Evolutionary conservation across 2,888 invertebrate species (phyloP).

Genomic region (Polymixis lichenea): DNA sequence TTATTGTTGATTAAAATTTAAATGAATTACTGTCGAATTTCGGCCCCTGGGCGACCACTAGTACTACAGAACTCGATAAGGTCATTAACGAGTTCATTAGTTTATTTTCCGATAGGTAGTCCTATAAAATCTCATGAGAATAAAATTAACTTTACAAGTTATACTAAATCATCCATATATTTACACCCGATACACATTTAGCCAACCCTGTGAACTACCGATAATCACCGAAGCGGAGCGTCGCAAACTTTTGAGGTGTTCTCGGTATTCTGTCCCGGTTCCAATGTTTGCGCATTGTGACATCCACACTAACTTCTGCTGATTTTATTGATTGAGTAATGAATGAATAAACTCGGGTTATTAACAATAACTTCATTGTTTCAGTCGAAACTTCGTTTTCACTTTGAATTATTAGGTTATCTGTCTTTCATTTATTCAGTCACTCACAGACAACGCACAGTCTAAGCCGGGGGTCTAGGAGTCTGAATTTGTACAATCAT

Average conservation of each 20-base stretch:
- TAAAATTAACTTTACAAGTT: background rate
- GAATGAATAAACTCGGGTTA: background rate
- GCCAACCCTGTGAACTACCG: constrained; percentile 55
- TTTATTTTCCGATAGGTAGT: too few relatives aligned
- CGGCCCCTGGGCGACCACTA: too few relatives aligned
- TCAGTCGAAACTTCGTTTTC: background rate
- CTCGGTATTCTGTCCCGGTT: constrained; percentile 45
- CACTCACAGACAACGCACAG: too few relatives aligned
- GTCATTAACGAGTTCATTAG: too few relatives aligned
- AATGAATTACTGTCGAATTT: too few relatives aligned
- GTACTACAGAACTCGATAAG: too few relatives aligned
- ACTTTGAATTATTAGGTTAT: background rate
- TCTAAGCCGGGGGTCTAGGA: too few relatives aligned
- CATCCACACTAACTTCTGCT: constrained; percentile 49
- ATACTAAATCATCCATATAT: background rate
- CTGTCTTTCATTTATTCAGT: too few relatives aligned
- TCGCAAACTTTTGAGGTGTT: constrained; percentile 59
- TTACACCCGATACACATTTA: background rate
- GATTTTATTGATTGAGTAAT: constrained; percentile 45
- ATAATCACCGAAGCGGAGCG: constrained; percentile 59
- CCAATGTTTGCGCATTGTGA: constrained; percentile 64
- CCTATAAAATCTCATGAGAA: too few relatives aligned
- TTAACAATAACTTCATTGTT: background rate
- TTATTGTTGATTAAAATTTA: too few relatives aligned
- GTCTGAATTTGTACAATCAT: too few relatives aligned